Evolutionary conservation across 2,797 vertebrate species (phyloP), one percentile per base, ranked within the genome.

Genomic region (Helarctos malayanus): DNA sequence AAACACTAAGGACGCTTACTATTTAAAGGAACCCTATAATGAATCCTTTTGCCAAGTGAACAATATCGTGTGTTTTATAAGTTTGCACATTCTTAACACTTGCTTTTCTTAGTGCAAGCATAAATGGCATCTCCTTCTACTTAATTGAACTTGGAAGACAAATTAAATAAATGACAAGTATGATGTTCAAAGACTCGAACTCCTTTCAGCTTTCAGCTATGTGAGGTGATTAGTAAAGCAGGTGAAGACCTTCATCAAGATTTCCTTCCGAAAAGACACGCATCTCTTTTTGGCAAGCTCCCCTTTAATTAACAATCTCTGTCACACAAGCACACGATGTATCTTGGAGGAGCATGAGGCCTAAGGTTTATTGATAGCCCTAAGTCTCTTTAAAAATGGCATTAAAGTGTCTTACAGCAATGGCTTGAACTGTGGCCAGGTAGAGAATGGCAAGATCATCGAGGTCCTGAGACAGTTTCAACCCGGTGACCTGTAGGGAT

Each of bases 401-500:
- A 95, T 76, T 90, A 79, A 97, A 97, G 83, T 73, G 89, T 99
- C 99, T 99, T 99, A 99, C 99, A 98, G 99, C 99, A 71, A 99
- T 98, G 92, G 99, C 99, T 98, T 99, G 99, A 95, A 99, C 63
- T 0, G 99, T 99, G 94, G 99, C 99, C 98, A 99, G 98, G 98
- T 99, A 99, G 86, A 99, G 99, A 98, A 99, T 98, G 71, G 99
- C 99, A 97, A 99, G 99, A 98, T 99, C 99, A 94, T 99, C 99
- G 95, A 99, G 98, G 85, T 99, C 99, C 92, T 99, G 99, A 96
- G 99, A 99, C 91, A 99, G 97, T 2, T 99, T 99, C 47, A 99
- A 98, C 59, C 99, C 99, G 4, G 99, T 98, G 97, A 99, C 99
- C 99, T 99, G 98, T 0, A 97, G 82, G 95, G 97, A 97, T 98